Conservation (phyloP, 2,113 vertebrate genomes). For the Gallinago jamesoni region DNA sequence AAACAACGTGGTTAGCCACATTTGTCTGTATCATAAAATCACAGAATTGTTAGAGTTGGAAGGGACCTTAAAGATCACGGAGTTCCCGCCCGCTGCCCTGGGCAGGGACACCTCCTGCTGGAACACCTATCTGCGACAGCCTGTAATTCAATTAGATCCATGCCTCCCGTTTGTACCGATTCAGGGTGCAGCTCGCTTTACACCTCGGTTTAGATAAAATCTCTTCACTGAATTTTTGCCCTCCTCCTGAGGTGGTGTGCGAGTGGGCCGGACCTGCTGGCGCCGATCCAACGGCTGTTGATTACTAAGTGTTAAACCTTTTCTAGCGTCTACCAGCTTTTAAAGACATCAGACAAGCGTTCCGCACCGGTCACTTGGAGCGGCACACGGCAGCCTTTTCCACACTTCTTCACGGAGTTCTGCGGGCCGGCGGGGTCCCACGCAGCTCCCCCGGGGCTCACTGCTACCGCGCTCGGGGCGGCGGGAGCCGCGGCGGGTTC, state of each 20-base stretch:
- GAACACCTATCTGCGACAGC: not conserved
- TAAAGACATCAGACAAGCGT: fast-evolving
- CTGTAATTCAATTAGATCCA: not conserved
- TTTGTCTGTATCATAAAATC: no score
- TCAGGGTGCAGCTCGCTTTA: not conserved
- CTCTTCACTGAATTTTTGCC: not conserved
- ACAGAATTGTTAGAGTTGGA: no score
- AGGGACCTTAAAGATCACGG: no score
- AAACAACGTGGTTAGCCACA: fast-evolving
- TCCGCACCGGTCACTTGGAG: fast-evolving
- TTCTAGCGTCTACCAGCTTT: no score
- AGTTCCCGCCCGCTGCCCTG: no score
- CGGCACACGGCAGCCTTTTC: not conserved
- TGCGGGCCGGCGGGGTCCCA: not conserved
- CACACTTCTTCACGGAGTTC: not conserved
- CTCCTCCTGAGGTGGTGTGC: not conserved
- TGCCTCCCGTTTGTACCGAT: not conserved
- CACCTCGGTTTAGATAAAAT: not conserved
- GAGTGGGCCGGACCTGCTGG: fast-evolving
- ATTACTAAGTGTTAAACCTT: fast-evolving
- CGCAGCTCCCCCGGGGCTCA: not conserved
- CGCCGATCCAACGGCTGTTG: fast-evolving
- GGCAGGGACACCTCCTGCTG: no score
- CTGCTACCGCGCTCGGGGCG: not conserved
- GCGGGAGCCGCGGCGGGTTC: no score